Evolutionary conservation across 2,888 invertebrate genomes (phyloP).

Genomic region (Lasioglossum calceatum): DNA sequence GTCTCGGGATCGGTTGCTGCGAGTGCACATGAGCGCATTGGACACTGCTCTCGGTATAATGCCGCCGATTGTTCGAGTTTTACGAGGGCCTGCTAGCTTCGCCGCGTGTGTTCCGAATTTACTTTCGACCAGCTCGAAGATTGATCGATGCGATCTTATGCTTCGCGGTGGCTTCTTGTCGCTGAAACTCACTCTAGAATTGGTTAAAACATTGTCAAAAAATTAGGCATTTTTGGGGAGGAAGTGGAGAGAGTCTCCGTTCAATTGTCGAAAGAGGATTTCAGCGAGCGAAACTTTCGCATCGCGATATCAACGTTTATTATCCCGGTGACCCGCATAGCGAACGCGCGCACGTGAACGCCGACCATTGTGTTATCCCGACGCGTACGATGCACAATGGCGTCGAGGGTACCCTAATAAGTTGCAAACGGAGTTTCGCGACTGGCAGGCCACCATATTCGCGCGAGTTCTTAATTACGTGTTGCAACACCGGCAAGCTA

Average conservation of each 20-base stretch:
- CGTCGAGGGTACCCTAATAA: constrained; percentile 63
- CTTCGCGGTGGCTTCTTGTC: neutral
- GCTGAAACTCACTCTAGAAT: too few relatives aligned
- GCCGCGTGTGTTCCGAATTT: constrained; percentile 38
- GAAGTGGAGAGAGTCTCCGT: neutral
- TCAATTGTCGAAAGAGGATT: neutral
- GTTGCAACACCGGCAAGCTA: constrained; percentile 68
- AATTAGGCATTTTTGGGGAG: neutral
- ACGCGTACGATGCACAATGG: constrained; percentile 62
- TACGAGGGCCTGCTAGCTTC: constrained; percentile 53
- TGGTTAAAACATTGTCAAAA: neutral
- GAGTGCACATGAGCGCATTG: constrained; percentile 11
- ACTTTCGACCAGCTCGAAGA: constrained; percentile 49
- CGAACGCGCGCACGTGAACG: constrained; percentile 56
- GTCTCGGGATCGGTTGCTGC: constrained; percentile 19
- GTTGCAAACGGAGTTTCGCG: constrained; percentile 54
- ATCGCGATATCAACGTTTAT: constrained; percentile 62
- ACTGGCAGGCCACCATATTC: constrained; percentile 70
- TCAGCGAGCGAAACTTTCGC: constrained; percentile 28
- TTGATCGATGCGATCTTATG: constrained; percentile 58
- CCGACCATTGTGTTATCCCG: constrained; percentile 56
- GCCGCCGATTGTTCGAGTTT: constrained; percentile 68
- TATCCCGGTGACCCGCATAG: constrained; percentile 60
- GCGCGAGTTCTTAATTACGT: constrained; percentile 75
- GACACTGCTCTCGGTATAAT: constrained; percentile 47